A percentile compares a stretch with the other conserved stretches of the same genome.
Conservation (phyloP, 2,797 vertebrate species). For the Mormyrops attenuatus region DNA sequence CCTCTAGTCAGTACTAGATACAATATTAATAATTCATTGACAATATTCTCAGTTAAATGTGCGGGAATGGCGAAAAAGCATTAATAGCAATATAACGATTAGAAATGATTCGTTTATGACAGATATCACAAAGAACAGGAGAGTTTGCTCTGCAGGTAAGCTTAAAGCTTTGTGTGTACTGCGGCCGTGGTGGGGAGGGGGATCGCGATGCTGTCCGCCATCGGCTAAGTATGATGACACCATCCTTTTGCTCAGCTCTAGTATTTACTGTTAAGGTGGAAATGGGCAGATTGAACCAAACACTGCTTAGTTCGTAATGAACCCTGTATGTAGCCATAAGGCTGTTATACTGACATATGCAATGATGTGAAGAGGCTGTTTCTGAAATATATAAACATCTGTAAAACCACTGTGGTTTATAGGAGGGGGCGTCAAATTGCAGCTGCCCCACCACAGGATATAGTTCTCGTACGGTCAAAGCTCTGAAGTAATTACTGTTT, state of each 20-base stretch:
- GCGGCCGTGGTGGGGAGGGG: background rate
- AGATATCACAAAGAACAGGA: background rate
- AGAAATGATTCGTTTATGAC: background rate
- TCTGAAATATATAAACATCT: background rate
- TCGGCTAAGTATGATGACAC: background rate
- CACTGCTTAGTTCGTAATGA: background rate
- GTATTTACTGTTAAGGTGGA: background rate
- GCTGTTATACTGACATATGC: background rate
- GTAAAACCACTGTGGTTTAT: background rate
- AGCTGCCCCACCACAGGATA: background rate
- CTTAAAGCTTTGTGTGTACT: background rate
- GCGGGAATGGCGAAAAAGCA: background rate
- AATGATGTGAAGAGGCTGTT: background rate
- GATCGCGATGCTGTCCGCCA: background rate
- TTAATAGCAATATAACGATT: background rate
- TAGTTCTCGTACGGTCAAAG: background rate
- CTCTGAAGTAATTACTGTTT: background rate
- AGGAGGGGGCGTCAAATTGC: background rate
- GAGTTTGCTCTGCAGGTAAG: background rate
- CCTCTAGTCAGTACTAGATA: background rate
- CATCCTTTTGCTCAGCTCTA: background rate
- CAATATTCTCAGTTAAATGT: background rate
- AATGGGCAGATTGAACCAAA: background rate
- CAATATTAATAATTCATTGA: background rate
- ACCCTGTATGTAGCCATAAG: background rate